phyloP scores from a whole-genome alignment of 2,888 invertebrate species.

The Drosophila ezoana region DNA sequence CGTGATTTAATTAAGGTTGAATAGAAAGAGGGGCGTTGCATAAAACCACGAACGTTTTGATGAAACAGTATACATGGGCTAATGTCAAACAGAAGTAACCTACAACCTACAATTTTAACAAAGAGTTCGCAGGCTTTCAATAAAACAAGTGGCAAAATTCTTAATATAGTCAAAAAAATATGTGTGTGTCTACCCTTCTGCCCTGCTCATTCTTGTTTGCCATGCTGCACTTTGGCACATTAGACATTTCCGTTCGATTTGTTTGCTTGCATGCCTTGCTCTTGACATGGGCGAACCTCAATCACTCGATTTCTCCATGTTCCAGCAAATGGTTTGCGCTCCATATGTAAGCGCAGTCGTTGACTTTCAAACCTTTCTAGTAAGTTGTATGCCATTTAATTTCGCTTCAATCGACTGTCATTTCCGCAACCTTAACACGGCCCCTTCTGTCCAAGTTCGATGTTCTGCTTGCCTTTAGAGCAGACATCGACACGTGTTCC shows the following conservation, averaged over 20 bases:
- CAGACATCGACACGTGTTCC: constrained; percentile 67
- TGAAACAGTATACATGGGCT: constrained; percentile 13
- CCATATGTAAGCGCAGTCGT: constrained; percentile 12
- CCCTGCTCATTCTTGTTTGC: constrained; percentile 54
- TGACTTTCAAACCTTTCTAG: constrained; percentile 27
- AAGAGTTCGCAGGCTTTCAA: constrained; percentile 37
- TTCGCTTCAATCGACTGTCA: constrained; percentile 62
- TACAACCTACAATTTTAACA: constrained; percentile 12
- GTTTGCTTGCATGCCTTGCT: constrained; percentile 66
- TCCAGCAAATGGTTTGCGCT: background rate
- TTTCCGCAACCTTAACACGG: constrained; percentile 44
- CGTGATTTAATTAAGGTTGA: constrained; percentile 41
- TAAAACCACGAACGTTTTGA: constrained; percentile 43
- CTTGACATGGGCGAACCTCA: constrained; percentile 42
- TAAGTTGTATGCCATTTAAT: constrained; percentile 63
- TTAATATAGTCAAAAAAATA: constrained; percentile 1
- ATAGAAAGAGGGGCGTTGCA: constrained; percentile 78
- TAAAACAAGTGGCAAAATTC: constrained; percentile 33
- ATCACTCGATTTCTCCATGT: constrained; percentile 3
- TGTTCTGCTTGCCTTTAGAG: constrained; percentile 44
- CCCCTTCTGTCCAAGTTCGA: constrained; percentile 22
- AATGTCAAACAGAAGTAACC: constrained; percentile 50
- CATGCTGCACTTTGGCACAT: constrained; percentile 71
- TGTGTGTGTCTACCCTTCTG: constrained; percentile 16
- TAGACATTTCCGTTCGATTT: constrained; percentile 82